Percentiles rank a stretch among this genome's conserved stretches.
Conservation (phyloP, 23 tunicate species). For the Trididemnum miniatum region DNA sequence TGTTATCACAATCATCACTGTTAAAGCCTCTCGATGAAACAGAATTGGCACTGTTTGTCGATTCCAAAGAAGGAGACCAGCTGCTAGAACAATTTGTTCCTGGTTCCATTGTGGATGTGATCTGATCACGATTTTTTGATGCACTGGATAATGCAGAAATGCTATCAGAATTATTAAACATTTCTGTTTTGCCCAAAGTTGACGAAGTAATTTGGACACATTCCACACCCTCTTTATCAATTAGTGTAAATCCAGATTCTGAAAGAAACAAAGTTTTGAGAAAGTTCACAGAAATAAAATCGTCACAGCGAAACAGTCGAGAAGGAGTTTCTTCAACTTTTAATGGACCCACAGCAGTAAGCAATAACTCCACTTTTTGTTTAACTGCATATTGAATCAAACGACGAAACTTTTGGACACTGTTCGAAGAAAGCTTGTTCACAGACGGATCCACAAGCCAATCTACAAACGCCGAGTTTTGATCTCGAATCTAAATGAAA, state of each 20-base stretch:
- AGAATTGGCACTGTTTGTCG: no score
- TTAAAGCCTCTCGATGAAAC: no score
- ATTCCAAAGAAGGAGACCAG: no score
- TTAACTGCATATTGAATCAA: constrained; percentile 17
- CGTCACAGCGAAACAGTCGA: background rate
- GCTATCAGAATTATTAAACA: background rate
- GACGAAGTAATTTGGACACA: background rate
- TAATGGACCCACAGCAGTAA: constrained; percentile 31
- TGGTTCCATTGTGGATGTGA: no score
- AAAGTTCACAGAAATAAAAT: constrained; percentile 30
- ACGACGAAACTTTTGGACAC: background rate
- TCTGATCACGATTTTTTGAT: no score
- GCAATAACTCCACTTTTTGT: constrained; percentile 11
- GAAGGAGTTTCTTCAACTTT: constrained; percentile 17
- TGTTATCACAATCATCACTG: background rate
- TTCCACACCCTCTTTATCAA: background rate
- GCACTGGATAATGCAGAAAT: no score
- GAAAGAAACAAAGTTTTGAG: background rate
- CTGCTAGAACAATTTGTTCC: no score
- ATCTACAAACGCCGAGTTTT: constrained; percentile 35
- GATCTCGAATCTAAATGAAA: constrained; percentile 10
- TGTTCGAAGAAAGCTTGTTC: background rate
- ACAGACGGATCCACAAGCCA: constrained; percentile 25
- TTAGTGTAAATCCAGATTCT: background rate
- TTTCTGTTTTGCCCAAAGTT: background rate